Evolutionary conservation across 2,888 invertebrate genomes (phyloP).

Genomic region (Drosophila diplacantha): DNA sequence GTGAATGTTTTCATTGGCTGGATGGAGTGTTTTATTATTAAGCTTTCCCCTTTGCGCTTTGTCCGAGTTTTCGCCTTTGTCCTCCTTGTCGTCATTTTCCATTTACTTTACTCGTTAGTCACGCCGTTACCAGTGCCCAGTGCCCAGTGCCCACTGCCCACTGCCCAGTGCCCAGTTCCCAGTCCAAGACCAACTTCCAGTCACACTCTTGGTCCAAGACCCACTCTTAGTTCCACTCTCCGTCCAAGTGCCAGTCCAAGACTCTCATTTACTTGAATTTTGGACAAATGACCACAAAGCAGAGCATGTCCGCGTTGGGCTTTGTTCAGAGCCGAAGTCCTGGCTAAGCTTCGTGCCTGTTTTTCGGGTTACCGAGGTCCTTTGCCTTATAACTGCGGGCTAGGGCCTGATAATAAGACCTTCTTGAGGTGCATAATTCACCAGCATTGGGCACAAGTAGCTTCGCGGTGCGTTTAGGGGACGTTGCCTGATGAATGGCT

Average conservation of each 20-base stretch:
- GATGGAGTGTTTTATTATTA: conserved; percentile 47
- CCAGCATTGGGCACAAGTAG: conserved; percentile 42
- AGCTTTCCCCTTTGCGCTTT: conserved; percentile 34
- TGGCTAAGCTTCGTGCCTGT: not conserved
- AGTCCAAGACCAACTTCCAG: not conserved
- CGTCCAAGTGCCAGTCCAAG: not conserved
- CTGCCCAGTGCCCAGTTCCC: not conserved
- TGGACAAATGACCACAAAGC: conserved; percentile 50
- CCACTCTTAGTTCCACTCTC: not conserved
- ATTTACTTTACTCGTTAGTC: conserved; percentile 12
- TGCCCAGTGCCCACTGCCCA: not conserved
- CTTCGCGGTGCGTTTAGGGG: conserved; percentile 2
- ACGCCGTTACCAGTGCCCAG: conserved; percentile 4
- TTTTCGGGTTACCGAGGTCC: conserved; percentile 25
- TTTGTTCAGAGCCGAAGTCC: not conserved
- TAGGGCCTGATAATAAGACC: conserved; percentile 10
- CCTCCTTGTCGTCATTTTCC: conserved; percentile 10
- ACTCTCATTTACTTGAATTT: conserved; percentile 16
- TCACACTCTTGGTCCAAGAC: not conserved
- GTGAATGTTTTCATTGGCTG: conserved; percentile 1
- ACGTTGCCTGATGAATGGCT: conserved; percentile 12
- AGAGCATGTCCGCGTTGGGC: not conserved
- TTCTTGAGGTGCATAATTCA: conserved; percentile 54
- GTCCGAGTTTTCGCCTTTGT: conserved; percentile 27
- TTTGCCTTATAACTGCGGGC: conserved; percentile 6